Base-by-base conservation (phyloP, 2,888 invertebrate genomes). In the Enchytraeus crypticus region DNA sequence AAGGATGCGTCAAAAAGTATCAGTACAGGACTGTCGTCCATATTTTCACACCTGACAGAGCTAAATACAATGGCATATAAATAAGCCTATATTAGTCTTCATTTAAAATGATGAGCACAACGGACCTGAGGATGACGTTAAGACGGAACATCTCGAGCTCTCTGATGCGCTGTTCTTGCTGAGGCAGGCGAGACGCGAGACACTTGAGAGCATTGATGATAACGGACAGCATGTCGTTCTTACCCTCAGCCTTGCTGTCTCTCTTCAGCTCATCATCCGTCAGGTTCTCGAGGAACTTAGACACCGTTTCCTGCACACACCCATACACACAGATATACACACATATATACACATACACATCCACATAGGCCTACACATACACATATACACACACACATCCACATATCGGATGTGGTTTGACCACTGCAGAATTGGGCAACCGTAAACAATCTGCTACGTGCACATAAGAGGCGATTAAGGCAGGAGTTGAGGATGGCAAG, bases 241-340 rank as follows among this genome's bases (percentile, higher is more conserved):
- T 95, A 66, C 90, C 79, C 80, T 95, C 90, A 75, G 88, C 89
- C 76, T 93, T 91, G 3, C 92, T 91, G 81, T 96, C 96, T 71
- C 90, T 88, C 78, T 96, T 96, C 63, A 96, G 80, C 77, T 96
- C 95, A 66, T 93, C 93, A 79, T 96, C 95, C 27, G 92, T 90
- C 74, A 96, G 83, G 80, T 89, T 89, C 77, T 95, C 91, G 75
- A 96, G 57, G 54, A 65, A 64, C 38, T 65, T 58, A 11, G 64
- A 66, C 33, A 66, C 68, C 81, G 87, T 85, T 80, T 89, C 90
- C 92, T 91, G 66, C n/a, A 70, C 70, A 61, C 26, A 26, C n/a
- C 14, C 26, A 30, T n/a, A n/a, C n/a, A n/a, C n/a, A n/a, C n/a
- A n/a, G n/a, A n/a, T n/a, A n/a, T n/a, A n/a, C n/a, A n/a, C n/a